Percentiles rank a stretch among this genome's conserved stretches.
These are phyloP conservation scores for Xestia sexstrigata DNA, from an alignment of 2,888 invertebrate genomes.

Conservation along the genomic window DNA sequence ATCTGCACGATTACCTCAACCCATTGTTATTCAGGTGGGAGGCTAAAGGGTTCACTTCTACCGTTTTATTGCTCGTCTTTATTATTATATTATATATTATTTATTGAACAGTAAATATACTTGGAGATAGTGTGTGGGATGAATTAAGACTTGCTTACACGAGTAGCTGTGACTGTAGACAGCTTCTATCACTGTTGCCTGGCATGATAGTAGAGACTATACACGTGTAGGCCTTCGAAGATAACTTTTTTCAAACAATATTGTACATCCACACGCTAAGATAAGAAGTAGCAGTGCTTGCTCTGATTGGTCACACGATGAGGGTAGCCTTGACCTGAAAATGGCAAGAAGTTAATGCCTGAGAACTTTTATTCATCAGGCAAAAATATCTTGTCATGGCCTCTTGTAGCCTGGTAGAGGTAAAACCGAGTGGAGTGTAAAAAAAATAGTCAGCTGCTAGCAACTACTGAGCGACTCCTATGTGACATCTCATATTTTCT, in stretches of 20 bases:
- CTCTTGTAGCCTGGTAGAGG: background rate
- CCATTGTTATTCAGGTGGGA: slow-evolving; percentile 64
- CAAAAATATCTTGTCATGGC: background rate
- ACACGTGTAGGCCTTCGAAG: background rate
- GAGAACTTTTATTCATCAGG: background rate
- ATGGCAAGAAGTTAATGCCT: background rate
- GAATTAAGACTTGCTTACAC: slow-evolving; percentile 17
- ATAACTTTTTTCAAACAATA: background rate
- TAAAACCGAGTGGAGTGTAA: background rate
- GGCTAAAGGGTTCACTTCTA: slow-evolving; percentile 55
- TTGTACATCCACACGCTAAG: background rate
- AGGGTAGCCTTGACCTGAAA: no score
- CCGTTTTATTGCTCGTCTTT: slow-evolving; percentile 60
- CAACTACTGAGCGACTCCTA: background rate
- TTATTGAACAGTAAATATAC: slow-evolving; percentile 60
- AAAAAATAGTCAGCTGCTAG: background rate
- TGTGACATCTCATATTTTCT: background rate
- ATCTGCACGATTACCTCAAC: slow-evolving; percentile 59
- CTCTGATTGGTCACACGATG: background rate
- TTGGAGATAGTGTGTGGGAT: slow-evolving; percentile 53
- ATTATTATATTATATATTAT: no score
- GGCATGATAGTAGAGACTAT: background rate
- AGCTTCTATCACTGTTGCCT: background rate
- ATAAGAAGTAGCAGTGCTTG: background rate
- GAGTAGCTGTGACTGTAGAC: background rate